Base-by-base conservation (phyloP, 2,797 vertebrate species). In the Megalops cyprinoides region DNA sequence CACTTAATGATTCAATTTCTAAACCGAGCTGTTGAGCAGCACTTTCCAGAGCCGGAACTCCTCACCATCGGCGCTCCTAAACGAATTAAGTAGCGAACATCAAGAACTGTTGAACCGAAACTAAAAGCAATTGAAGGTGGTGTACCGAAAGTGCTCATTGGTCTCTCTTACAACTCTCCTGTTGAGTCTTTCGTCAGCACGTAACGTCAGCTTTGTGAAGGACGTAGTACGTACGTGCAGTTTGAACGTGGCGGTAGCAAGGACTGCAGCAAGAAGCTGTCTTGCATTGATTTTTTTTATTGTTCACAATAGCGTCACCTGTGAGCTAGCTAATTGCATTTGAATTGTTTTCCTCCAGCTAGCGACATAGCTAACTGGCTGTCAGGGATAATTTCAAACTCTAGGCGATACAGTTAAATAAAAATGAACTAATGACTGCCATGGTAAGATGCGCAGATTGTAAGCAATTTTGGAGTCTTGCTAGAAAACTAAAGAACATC, bases 171-270 rank as follows among this genome's bases (percentile, higher is more conserved):
- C n/a, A n/a, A n/a, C n/a, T n/a, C n/a, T n/a, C n/a, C 6, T 48
- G 10, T 49, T 28, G 46, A 74, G 14, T n/a, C 73, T 15, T 28
- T 23, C 44, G 73, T 74, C 44, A 39, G 31, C 6, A n/a, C 75
- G 49, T 37, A n/a, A 56, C 75, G 75, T 31, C 12, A 1, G 28
- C 28, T 14, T 53, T 49, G 20, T 8, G 18, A 20, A 8, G 42
- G 46, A 75, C 46, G 74, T n/a, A n/a, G n/a, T 75, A 31, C 25
- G 84, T 0, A 91, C 91, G 92, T 88, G 53, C 10, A 25, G 81
- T 92, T 95, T 91, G 84, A 95, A 93, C 84, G 87, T 85, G 51
- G 83, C 81, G 87, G 91, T 92, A 92, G 79, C 23, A 56, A 83
- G 20, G n/a, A 10, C 8, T 42, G 39, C 12, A 42, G 67, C 20